Base-by-base conservation (phyloP, 2,113 vertebrate species). In the Emydura subglobosa region DNA sequence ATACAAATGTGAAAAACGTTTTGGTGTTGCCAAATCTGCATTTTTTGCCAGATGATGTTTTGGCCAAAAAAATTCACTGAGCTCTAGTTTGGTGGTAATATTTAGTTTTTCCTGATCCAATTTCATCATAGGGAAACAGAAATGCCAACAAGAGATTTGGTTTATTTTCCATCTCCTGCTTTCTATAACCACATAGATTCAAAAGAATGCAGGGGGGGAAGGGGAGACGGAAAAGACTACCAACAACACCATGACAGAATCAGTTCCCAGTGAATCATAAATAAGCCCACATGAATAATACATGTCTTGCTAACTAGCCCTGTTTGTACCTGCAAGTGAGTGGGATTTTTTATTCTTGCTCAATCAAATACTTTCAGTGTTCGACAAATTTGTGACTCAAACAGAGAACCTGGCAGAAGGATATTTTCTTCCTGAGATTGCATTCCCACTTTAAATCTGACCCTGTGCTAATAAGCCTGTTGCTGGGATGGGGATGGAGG, bases 401-500 rank as follows among this genome's bases (percentile, higher is more conserved):
- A 8, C 78, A 12, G 25, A 44, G 1, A 93, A 91, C 4, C 2
- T 54, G 24, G 2, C 22, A 59, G 39, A 9, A 94, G 17, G 13
- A 34, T n/a, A 19, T 57, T 57, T 39, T 79, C 39, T 27, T 5
- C 5, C 5, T 78, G 57, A 10, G 29, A 68, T 7, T 51, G 1
- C n/a, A 17, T 55, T 93, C 82, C 8, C 14, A 19, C n/a, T 85
- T 92, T 82, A 42, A 93, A 57, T 10, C 5, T 42, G 0, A 11
- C 88, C 17, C 34, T 81, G 17, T 31, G 10, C 24, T 65, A 65
- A 31, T 42, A 44, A 49, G 31, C 44, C 22, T 50, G 29, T n/a
- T n/a, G 2, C 19, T 85, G 57, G 12, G 0, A 0, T 5, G 3
- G 25, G 54, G 13, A 25, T 42, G 27, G 9, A 10, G 53, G 7